A percentile compares a stretch with the other conserved stretches of the same genome.
phyloP scores from a whole-genome alignment of 2,888 invertebrate species.

The Augochlorella aurata region DNA sequence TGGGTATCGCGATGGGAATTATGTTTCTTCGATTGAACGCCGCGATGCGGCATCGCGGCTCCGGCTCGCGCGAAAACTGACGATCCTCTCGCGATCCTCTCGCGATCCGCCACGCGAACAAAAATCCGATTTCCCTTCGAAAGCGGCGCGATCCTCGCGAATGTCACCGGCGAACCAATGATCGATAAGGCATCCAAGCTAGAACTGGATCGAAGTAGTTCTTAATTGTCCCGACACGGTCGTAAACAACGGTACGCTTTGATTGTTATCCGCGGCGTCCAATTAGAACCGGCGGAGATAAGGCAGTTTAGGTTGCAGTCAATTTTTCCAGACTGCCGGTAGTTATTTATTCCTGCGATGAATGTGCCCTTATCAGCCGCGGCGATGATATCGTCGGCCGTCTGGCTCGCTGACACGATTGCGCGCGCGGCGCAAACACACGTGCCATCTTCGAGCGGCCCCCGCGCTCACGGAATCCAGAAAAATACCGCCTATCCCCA shows the following conservation, averaged over 20 bases:
- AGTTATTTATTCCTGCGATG: conserved; percentile 67
- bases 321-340: conserved; percentile 49
- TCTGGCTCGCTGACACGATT: conserved; percentile 60
- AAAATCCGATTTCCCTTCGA: background rate
- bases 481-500: conserved; percentile 2
- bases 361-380: conserved; percentile 66
- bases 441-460: background rate
- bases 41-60: conserved; percentile 34
- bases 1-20: conserved; percentile 62
- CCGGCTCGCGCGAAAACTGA: background rate
- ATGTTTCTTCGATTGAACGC: conserved; percentile 57
- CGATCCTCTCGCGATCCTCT: background rate
- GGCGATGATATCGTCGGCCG: conserved; percentile 58
- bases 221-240: conserved; percentile 5
- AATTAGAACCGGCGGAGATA: conserved; percentile 38
- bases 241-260: conserved; percentile 33
- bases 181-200: conserved; percentile 4
- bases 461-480: background rate
- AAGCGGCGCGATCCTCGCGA: background rate
- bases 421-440: conserved; percentile 27
- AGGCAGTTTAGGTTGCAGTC: conserved; percentile 49
- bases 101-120: too few species aligned
- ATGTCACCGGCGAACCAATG: background rate
- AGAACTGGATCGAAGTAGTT: conserved; percentile 28
- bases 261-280: conserved; percentile 30